Conservation (phyloP, 2,888 invertebrate species). For the Rotaria socialis region DNA sequence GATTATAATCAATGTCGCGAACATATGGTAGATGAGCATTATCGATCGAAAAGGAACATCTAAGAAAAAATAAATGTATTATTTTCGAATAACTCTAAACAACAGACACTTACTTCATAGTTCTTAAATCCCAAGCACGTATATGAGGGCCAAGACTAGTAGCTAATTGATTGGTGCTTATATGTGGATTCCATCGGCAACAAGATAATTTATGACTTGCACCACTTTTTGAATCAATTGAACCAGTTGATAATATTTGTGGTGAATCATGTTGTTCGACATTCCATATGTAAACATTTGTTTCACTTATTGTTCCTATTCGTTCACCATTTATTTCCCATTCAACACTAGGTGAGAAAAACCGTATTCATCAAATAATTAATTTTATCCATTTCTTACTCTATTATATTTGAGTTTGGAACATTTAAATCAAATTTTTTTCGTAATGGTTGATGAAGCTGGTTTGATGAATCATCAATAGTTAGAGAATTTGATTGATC, state of each 20-base stretch:
- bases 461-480: slow-evolving; percentile 3
- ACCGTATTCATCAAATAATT: not conserved
- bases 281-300: slow-evolving; percentile 28
- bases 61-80: slow-evolving; percentile 48
- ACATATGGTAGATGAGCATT: slow-evolving; percentile 81
- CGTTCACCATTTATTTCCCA: slow-evolving; percentile 34
- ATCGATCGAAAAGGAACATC: slow-evolving; percentile 76
- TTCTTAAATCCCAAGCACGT: slow-evolving; percentile 79
- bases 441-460: slow-evolving; percentile 29
- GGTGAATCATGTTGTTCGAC: slow-evolving; percentile 18
- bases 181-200: slow-evolving; percentile 92
- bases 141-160: slow-evolving; percentile 79
- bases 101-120: slow-evolving; percentile 62
- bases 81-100: not conserved
- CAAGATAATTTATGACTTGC: slow-evolving; percentile 74
- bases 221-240: slow-evolving; percentile 65
- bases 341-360: not conserved
- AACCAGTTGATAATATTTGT: not conserved
- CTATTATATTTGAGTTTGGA: slow-evolving; percentile 7
- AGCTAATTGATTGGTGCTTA: slow-evolving; percentile 77
- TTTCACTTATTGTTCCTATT: slow-evolving; percentile 6
- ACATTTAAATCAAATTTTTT: slow-evolving; percentile 29
- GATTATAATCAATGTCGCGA: slow-evolving; percentile 87
- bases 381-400: not conserved
- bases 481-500: not conserved